These are phyloP conservation scores for Melanophora roralis DNA, from an alignment of 2,888 invertebrate species.

Conservation along the genomic window DNA sequence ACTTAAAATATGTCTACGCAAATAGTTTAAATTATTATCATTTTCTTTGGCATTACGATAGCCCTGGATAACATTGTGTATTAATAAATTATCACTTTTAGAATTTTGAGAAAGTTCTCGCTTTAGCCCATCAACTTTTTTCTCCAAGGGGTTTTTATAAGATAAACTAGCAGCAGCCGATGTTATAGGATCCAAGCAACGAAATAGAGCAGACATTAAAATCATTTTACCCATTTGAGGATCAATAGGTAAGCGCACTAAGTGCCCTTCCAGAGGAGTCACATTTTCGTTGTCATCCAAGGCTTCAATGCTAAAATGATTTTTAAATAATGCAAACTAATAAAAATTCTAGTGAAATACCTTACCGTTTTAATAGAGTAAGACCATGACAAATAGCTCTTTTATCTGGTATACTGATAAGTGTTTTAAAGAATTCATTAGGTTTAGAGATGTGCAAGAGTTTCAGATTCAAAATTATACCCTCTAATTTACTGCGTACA, in stretches of 20 bases:
- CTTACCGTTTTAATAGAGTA: slow-evolving; percentile 75
- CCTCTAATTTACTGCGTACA: slow-evolving; percentile 87
- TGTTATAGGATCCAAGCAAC: slow-evolving; percentile 92
- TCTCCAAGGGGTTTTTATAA: slow-evolving; percentile 89
- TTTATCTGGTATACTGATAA: slow-evolving; percentile 86
- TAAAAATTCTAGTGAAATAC: not conserved
- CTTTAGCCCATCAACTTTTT: slow-evolving; percentile 80
- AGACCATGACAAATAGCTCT: slow-evolving; percentile 84
- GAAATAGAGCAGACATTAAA: slow-evolving; percentile 89
- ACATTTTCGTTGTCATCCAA: slow-evolving; percentile 85
- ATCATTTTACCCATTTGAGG: slow-evolving; percentile 95
- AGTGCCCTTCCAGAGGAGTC: slow-evolving; percentile 93
- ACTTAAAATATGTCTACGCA: slow-evolving; percentile 85
- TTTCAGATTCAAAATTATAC: slow-evolving; percentile 89
- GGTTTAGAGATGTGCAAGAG: slow-evolving; percentile 84
- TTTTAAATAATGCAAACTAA: no score
- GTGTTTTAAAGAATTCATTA: slow-evolving; percentile 81
- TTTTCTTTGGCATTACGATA: slow-evolving; percentile 79
- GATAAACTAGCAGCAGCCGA: slow-evolving; percentile 91
- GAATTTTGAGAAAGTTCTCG: slow-evolving; percentile 80
- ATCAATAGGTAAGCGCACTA: slow-evolving; percentile 92
- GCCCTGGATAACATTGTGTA: slow-evolving; percentile 83
- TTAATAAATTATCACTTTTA: slow-evolving; percentile 88
- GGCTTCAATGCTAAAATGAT: slow-evolving; percentile 82
- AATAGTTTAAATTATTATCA: slow-evolving; percentile 79